Percentiles rank a stretch among this genome's conserved stretches.
Evolutionary conservation across 2,113 vertebrate species (phyloP).

Genomic region (Lutjanus erythropterus): DNA sequence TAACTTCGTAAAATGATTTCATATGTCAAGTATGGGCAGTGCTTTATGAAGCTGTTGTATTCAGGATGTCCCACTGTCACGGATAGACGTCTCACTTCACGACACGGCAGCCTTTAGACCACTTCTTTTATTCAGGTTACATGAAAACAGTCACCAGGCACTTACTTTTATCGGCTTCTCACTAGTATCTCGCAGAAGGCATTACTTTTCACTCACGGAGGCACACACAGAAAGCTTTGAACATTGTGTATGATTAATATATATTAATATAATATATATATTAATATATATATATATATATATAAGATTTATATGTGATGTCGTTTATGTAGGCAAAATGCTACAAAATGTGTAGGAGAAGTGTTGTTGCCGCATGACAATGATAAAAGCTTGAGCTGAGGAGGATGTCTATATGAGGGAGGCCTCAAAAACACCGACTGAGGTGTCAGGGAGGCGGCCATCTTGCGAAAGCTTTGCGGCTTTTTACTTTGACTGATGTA

Average conservation of each 20-base stretch:
- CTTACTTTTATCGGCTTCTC: conserved; percentile 58
- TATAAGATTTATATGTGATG: no score
- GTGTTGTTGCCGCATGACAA: conserved; percentile 38
- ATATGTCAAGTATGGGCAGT: conserved; percentile 49
- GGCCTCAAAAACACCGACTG: conserved; percentile 27
- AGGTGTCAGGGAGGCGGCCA: conserved; percentile 36
- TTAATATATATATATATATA: no score
- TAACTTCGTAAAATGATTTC: conserved; percentile 73
- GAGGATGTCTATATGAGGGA: conserved; percentile 47
- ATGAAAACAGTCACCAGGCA: conserved; percentile 69
- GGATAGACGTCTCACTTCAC: conserved; percentile 63
- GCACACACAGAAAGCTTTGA: conserved; percentile 33
- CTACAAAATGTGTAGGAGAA: conserved; percentile 31
- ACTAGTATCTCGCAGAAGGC: conserved; percentile 56
- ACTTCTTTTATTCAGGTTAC: conserved; percentile 80
- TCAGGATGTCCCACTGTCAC: conserved; percentile 71
- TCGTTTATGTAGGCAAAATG: conserved; percentile 44
- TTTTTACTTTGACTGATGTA: conserved; percentile 59
- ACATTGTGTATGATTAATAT: conserved; percentile 62
- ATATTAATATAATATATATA: no score
- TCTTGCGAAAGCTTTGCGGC: conserved; percentile 42
- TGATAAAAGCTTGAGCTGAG: conserved; percentile 37
- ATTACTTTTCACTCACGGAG: conserved; percentile 45
- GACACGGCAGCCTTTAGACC: conserved; percentile 75
- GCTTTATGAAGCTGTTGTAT: conserved; percentile 62